Conservation (phyloP, 2,113 vertebrate species). For the Urocynchramus pylzowi region DNA sequence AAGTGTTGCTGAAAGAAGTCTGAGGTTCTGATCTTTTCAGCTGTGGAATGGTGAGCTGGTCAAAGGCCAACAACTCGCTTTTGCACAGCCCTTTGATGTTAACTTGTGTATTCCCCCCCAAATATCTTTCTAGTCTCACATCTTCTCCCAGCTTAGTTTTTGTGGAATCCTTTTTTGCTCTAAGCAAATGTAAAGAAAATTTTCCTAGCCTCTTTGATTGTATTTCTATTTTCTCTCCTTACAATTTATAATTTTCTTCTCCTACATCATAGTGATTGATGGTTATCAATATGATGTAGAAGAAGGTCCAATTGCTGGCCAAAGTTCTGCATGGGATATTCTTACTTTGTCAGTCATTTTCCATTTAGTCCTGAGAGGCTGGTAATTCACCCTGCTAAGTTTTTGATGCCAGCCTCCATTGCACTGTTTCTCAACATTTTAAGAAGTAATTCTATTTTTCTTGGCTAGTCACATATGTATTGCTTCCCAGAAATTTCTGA, state of each 20-base stretch:
- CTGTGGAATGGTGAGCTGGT: neutral
- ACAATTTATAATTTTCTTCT: neutral
- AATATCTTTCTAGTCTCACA: neutral
- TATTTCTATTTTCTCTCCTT: neutral
- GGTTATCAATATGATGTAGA: neutral
- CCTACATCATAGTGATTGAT: neutral
- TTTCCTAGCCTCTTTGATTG: neutral
- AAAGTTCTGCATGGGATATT: neutral
- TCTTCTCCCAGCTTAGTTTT: neutral
- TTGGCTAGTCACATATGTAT: neutral
- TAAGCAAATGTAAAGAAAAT: neutral
- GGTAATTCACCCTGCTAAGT: neutral
- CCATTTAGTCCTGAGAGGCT: neutral
- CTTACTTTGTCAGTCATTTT: neutral
- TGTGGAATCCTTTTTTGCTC: neutral
- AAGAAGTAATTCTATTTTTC: neutral
- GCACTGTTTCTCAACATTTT: neutral
- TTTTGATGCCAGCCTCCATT: neutral
- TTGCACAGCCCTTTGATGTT: neutral
- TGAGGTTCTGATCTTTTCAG: neutral
- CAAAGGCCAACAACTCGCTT: neutral
- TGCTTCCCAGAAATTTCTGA: neutral
- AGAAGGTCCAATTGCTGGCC: neutral
- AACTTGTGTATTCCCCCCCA: neutral
- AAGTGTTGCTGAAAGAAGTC: neutral